Evolutionary conservation across 2,797 vertebrate species (phyloP).

Genomic region (Tolypeutes matacus): DNA sequence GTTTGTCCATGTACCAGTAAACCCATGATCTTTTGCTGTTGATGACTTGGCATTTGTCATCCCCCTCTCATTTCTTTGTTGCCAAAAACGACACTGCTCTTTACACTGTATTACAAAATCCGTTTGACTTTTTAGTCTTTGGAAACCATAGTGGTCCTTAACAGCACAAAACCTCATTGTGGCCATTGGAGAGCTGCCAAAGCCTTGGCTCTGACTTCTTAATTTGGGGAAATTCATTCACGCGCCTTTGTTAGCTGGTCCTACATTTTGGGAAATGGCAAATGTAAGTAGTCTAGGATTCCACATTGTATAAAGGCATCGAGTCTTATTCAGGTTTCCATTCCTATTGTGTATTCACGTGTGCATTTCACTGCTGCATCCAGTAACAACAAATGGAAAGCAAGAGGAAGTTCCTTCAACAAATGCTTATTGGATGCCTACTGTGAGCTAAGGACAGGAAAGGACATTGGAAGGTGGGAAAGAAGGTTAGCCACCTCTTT

Average conservation of each 20-base stretch:
- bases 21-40: background rate
- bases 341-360: background rate
- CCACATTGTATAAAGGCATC: background rate
- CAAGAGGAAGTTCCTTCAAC: conserved; percentile 27
- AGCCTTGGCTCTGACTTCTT: conserved; percentile 48
- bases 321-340: background rate
- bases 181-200: background rate
- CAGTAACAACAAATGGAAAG: conserved; percentile 1
- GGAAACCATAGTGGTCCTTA: background rate
- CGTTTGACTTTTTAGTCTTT: conserved; percentile 35
- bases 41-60: conserved; percentile 14
- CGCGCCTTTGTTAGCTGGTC: conserved; percentile 41
- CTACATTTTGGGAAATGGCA: conserved; percentile 47
- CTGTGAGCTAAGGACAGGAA: background rate
- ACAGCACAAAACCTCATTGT: background rate
- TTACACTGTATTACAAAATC: background rate
- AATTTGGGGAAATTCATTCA: conserved; percentile 28
- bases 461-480: background rate
- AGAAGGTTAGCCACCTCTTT: background rate
- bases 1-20: background rate
- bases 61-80: conserved; percentile 37
- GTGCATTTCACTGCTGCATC: background rate
- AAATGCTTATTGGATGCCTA: background rate
- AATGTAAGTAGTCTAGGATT: conserved; percentile 8
- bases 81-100: background rate